A percentile compares a stretch with the other conserved stretches of the same genome.
phyloP scores from a whole-genome alignment of 2,113 vertebrate genomes.

The Pollimyrus isidori region DNA sequence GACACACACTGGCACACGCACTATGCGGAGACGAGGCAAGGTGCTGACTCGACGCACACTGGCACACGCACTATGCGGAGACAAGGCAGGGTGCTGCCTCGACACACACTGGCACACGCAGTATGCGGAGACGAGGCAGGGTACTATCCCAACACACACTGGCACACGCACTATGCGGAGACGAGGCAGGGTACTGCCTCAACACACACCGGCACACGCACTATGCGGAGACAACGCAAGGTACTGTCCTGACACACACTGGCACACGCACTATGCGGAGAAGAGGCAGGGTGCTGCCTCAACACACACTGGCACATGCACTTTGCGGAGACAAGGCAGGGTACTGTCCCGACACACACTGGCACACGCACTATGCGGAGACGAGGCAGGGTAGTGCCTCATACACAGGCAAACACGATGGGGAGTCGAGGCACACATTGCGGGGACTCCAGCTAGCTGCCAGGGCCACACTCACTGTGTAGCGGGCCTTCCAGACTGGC shows the following conservation, averaged over 20 bases:
- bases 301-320: neutral
- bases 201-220: neutral
- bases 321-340: slow-evolving; percentile 41
- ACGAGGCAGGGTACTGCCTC: neutral
- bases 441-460: neutral
- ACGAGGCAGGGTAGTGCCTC: neutral
- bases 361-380: slow-evolving; percentile 41
- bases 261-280: slow-evolving; percentile 44
- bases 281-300: neutral
- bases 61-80: slow-evolving; percentile 43
- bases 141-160: neutral
- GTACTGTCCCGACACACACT: neutral
- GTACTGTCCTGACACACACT: too few relatives aligned
- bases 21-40: slow-evolving; percentile 41
- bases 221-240: slow-evolving; percentile 41
- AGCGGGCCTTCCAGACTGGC: slow-evolving; percentile 95
- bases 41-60: neutral
- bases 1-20: neutral
- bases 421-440: neutral
- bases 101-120: too few relatives aligned
- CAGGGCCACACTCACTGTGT: slow-evolving; percentile 71
- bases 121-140: slow-evolving; percentile 43
- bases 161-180: slow-evolving; percentile 33
- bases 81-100: neutral
- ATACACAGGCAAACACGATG: slow-evolving; percentile 26